A percentile compares a stretch with the other conserved stretches of the same genome.
These are phyloP conservation scores for Plebejus argus DNA, from an alignment of 2,888 invertebrate genomes.

Conservation along the genomic window DNA sequence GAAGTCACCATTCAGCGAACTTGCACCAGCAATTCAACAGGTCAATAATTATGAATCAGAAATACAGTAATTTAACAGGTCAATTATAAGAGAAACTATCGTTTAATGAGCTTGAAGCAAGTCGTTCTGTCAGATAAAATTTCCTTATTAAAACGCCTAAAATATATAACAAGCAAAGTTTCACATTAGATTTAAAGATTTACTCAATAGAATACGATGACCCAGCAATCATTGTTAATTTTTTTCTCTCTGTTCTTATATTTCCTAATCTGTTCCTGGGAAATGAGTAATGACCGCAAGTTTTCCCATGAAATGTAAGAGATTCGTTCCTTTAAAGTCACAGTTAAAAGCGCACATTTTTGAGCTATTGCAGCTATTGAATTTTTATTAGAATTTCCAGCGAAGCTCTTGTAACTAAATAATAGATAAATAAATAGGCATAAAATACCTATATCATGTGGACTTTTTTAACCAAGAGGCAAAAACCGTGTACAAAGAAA, in stretches of 20 bases:
- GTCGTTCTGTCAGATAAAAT: background rate
- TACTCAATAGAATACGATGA: no score
- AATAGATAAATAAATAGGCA: no score
- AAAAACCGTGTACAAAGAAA: background rate
- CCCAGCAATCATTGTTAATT: no score
- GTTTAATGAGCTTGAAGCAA: background rate
- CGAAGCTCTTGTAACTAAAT: background rate
- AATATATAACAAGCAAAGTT: background rate
- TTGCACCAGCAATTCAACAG: background rate
- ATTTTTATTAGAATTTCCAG: no score
- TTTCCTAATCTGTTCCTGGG: no score
- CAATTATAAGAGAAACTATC: conserved; percentile 34
- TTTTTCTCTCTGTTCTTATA: background rate
- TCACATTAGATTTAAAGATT: background rate
- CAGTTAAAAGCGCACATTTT: no score
- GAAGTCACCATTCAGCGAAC: conserved; percentile 31
- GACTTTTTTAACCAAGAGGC: background rate
- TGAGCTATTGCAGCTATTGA: no score
- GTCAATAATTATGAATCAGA: background rate
- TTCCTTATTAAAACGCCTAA: background rate
- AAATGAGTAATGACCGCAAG: no score
- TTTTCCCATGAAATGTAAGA: no score
- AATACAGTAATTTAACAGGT: background rate
- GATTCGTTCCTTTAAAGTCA: no score
- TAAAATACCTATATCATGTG: background rate